Percentiles rank a stretch among this genome's conserved stretches.
phyloP scores from a whole-genome alignment of 2,797 vertebrate species.

The Mus spretus region DNA sequence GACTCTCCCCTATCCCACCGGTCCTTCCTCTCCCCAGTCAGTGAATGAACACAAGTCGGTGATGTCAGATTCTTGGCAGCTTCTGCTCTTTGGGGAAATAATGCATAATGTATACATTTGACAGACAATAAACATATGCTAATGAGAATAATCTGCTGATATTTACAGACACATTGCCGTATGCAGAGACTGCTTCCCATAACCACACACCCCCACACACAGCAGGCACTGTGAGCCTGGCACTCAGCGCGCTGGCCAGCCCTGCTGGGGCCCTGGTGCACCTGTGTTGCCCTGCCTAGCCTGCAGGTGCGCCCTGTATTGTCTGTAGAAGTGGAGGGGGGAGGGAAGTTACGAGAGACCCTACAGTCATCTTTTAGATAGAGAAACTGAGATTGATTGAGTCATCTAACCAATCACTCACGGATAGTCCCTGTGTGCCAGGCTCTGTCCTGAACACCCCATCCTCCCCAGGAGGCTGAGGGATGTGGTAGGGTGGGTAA shows the following conservation, averaged over 20 bases:
- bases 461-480: neutral
- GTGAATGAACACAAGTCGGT: neutral
- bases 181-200: constrained; percentile 41
- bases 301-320: neutral
- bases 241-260: neutral
- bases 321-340: too few species aligned
- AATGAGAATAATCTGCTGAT: constrained; percentile 70
- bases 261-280: neutral
- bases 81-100: constrained; percentile 64
- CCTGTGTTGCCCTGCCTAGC: neutral
- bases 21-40: neutral
- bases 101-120: constrained; percentile 38
- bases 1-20: neutral
- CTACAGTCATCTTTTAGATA: neutral
- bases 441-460: neutral
- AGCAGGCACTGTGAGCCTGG: neutral
- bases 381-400: neutral
- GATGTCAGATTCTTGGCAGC: neutral
- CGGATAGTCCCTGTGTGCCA: neutral
- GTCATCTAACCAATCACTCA: neutral
- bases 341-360: neutral
- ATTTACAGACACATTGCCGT: constrained; percentile 81
- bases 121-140: constrained; percentile 66
- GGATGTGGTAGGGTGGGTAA: neutral
- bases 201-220: constrained; percentile 65